Evolutionary conservation across 2,113 vertebrate genomes (phyloP).

Genomic region (Emydura subglobosa): DNA sequence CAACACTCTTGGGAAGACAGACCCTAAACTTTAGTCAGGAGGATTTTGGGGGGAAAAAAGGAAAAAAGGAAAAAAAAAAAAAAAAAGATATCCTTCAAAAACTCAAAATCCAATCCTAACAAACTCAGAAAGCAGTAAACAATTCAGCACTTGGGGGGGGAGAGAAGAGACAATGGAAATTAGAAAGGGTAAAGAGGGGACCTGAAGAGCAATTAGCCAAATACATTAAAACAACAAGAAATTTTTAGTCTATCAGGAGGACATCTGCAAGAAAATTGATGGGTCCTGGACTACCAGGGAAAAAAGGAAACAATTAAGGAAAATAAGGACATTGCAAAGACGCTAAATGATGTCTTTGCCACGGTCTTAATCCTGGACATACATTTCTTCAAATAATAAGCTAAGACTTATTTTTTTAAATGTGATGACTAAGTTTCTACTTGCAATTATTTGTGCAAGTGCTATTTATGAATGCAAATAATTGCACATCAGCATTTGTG

Average conservation of each 20-base stretch:
- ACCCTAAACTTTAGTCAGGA: not conserved
- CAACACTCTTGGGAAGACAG: not conserved
- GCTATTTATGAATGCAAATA: not conserved
- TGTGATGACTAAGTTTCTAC: not conserved
- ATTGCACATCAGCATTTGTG: not conserved
- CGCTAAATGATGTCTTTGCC: not conserved
- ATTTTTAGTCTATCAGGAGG: not conserved
- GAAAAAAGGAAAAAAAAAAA: not conserved
- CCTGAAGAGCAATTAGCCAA: not conserved
- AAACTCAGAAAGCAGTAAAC: not conserved
- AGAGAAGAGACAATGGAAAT: not conserved
- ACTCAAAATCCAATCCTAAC: not conserved
- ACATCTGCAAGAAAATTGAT: not conserved
- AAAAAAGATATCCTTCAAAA: not conserved
- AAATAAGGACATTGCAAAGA: not conserved
- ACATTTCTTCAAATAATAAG: not conserved
- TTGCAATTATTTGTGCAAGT: not conserved
- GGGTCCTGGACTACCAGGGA: not conserved
- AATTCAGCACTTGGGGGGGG: not conserved
- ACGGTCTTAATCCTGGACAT: not conserved
- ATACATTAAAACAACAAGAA: not conserved
- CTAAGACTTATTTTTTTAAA: not conserved
- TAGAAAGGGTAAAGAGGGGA: not conserved
- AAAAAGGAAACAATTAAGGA: not conserved
- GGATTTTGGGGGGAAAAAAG: not conserved